Base-by-base conservation (phyloP, 2,888 invertebrate species). In the Platypus cylindrus region DNA sequence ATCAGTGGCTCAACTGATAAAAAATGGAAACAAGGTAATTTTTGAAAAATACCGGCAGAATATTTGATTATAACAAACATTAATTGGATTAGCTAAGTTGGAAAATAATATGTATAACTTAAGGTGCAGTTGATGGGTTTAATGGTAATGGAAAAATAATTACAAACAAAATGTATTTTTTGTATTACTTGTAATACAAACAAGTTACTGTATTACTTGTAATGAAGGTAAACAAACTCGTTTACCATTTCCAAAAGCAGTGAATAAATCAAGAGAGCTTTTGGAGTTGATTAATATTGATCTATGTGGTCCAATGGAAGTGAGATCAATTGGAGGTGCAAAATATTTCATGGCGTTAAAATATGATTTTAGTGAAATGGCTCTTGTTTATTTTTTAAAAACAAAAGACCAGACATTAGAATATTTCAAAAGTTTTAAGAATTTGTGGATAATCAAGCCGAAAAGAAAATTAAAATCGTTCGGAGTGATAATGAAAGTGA, bases 241-340 rank as follows among this genome's bases (percentile, higher is more conserved):
- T 16, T 40, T 51, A 11, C 52, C 51, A 4, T 55, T 54, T 34
- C 20, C 27, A 11, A 15, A 28, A 15, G 20, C 17, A 23, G 35
- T 35, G 11, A 28, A 20, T n/a, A 46, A 45, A 36, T 47, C 45
- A 14, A 44, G 15, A 17, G 30, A 38, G 36, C 32, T 35, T 32
- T 36, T 54, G 14, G 45, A 51, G 22, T 22, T 53, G 14, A 36
- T 55, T 4, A 53, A 52, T 40, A 40, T 46, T 5, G 52, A 54
- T 33, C 16, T 54, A 37, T 30, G 17, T 30, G 43, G 45, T 3
- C 44, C 45, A 2, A 44, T 42, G 43, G 37, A 45, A 23, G 25
- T 16, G 4, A 37, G 14, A 11, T 45, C 42, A 17, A 14, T 42
- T 4, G 38, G 44, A 17, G 42, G 44, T 2, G 30, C 43, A 1